These are phyloP conservation scores for Pseudorhombus dupliciocellatus DNA, from an alignment of 2,113 vertebrate genomes.

Conservation along the genomic window DNA sequence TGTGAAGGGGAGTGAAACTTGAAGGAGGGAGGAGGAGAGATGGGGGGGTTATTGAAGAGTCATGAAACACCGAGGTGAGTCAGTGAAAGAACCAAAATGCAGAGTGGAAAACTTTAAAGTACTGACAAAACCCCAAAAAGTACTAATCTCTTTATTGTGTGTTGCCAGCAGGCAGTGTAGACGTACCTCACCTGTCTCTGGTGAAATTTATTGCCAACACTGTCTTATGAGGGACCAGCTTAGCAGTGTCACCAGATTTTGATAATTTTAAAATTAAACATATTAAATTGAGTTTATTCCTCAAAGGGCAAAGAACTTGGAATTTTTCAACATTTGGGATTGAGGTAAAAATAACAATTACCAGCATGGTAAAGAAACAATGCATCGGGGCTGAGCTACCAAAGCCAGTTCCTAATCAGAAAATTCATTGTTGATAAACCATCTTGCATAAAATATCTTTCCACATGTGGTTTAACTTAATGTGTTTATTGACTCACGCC, in stretches of 20 bases:
- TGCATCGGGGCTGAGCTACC: slow-evolving; percentile 19
- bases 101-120: background rate
- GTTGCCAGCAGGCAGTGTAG: background rate
- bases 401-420: slow-evolving; percentile 23
- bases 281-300: no score
- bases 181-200: background rate
- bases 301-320: no score
- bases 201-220: no score
- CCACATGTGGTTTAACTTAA: slow-evolving; percentile 57
- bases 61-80: slow-evolving; percentile 4
- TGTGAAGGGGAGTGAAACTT: slow-evolving; percentile 6
- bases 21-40: background rate
- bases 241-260: no score
- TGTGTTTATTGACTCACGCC: slow-evolving; percentile 51
- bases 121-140: background rate
- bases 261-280: no score
- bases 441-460: slow-evolving; percentile 36
- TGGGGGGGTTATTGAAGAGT: background rate
- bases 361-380: background rate
- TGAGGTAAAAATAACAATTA: no score
- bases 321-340: no score
- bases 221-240: no score
- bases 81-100: background rate
- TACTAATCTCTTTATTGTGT: background rate
- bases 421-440: slow-evolving; percentile 37